Evolutionary conservation across 2,113 vertebrate genomes (phyloP).

Genomic region (Grallaria varia): DNA sequence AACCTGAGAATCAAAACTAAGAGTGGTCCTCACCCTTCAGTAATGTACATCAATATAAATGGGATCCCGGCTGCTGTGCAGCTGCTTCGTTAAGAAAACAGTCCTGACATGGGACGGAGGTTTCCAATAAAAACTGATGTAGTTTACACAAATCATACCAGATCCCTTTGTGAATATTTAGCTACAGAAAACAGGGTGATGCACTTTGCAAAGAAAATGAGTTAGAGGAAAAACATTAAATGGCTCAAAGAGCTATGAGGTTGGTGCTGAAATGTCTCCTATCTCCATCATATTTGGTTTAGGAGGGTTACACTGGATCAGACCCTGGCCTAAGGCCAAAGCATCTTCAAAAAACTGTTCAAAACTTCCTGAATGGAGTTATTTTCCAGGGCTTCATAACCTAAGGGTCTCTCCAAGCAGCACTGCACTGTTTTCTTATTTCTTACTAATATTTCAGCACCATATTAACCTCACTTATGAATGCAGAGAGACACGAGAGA

Average conservation of each 20-base stretch:
- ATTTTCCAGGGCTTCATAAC: not conserved
- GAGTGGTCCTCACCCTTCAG: not conserved
- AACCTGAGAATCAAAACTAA: not conserved
- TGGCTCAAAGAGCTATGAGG: not conserved
- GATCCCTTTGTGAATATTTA: not conserved
- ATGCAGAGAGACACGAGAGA: not conserved
- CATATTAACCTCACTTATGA: not conserved
- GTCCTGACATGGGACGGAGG: accelerated
- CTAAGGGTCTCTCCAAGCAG: not conserved
- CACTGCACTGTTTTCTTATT: not conserved
- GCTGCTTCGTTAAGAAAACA: not conserved
- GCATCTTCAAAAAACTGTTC: not conserved
- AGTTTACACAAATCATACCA: not conserved
- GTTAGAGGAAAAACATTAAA: not conserved
- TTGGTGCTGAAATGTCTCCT: accelerated
- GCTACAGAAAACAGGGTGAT: not conserved
- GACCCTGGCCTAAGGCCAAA: not conserved
- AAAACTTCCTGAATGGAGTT: not conserved
- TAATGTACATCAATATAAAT: not conserved
- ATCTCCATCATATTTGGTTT: not conserved
- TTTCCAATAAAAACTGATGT: not conserved
- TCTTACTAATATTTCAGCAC: not conserved
- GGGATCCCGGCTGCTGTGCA: not conserved
- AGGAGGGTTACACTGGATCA: not conserved
- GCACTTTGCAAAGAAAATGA: not conserved